A percentile compares a stretch with the other conserved stretches of the same genome.
Evolutionary conservation across 2,797 vertebrate species (phyloP).

Genomic region (Urocyon cinereoargenteus): DNA sequence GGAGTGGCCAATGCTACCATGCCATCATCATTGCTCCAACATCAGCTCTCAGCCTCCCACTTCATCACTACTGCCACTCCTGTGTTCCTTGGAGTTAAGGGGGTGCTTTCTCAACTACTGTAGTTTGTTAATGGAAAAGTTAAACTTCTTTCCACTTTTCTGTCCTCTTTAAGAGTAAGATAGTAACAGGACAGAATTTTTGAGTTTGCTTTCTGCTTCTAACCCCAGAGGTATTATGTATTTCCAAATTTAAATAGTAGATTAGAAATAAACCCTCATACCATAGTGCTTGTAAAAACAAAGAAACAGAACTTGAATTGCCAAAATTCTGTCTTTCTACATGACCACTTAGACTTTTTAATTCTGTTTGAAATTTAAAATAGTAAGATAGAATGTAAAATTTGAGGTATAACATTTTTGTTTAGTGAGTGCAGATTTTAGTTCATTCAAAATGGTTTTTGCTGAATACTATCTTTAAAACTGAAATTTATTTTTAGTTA

Average conservation of each 20-base stretch:
- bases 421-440: slow-evolving; percentile 46
- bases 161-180: slow-evolving; percentile 24
- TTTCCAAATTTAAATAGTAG: neutral
- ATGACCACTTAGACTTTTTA: neutral
- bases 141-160: neutral
- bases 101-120: neutral
- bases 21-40: neutral
- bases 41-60: neutral
- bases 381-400: neutral
- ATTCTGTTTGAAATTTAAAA: slow-evolving; percentile 40
- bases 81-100: neutral
- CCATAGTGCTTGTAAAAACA: neutral
- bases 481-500: neutral
- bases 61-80: neutral
- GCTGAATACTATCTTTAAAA: slow-evolving; percentile 36
- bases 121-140: neutral
- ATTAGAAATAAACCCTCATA: slow-evolving; percentile 24
- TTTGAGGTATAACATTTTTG: slow-evolving; percentile 9
- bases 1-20: too few relatives aligned
- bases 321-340: slow-evolving; percentile 25
- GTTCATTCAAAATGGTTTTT: slow-evolving; percentile 20
- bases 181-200: neutral
- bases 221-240: neutral
- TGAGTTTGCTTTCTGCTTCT: neutral
- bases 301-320: neutral